Conservation (phyloP, 2,113 vertebrate species). For the Ptychochromis oligacanthus region DNA sequence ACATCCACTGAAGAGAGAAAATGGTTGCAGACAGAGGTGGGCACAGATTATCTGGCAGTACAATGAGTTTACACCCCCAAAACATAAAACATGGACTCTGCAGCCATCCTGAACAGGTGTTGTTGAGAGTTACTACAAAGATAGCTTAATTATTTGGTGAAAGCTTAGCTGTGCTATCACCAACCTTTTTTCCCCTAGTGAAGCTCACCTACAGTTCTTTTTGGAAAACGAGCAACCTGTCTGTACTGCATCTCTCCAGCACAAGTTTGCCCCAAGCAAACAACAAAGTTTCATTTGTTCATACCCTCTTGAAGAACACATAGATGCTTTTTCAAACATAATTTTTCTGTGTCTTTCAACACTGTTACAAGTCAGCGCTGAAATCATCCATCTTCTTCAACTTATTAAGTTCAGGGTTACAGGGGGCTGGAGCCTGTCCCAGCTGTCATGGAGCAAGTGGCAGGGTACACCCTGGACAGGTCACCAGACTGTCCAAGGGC, state of each 20-base stretch:
- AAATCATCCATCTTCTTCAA: background rate
- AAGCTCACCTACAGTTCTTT: background rate
- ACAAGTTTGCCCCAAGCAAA: background rate
- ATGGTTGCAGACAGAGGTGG: background rate
- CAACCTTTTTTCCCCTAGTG: background rate
- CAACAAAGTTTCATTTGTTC: background rate
- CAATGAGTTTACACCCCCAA: background rate
- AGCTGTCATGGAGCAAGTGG: no score
- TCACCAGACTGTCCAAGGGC: no score
- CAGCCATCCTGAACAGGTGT: background rate
- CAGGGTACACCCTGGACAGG: no score
- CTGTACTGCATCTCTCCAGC: background rate
- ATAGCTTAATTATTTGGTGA: background rate
- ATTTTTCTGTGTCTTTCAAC: conserved; percentile 9
- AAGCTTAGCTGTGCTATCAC: background rate
- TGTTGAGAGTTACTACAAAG: background rate
- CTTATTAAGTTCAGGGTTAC: background rate
- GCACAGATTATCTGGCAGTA: background rate
- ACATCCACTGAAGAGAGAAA: background rate
- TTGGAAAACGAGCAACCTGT: background rate
- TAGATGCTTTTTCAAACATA: background rate
- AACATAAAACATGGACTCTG: background rate
- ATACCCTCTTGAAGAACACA: background rate
- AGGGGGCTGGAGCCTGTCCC: no score
- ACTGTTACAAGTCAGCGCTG: background rate